These are phyloP conservation scores for Galeopterus variegatus DNA, from an alignment of 2,113 vertebrate species.

Conservation along the genomic window DNA sequence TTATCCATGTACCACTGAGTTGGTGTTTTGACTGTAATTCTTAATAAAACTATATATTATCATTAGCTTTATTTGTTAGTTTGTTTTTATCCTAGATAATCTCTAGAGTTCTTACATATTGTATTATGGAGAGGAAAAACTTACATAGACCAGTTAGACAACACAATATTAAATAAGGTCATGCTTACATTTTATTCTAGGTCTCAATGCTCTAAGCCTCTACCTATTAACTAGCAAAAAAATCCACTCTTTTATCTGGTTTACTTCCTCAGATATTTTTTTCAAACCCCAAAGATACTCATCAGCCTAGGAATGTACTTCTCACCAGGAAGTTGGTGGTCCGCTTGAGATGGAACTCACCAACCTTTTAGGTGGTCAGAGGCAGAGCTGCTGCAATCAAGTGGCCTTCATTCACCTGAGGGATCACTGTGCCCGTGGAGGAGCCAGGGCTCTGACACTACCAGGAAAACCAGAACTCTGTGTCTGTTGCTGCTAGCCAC, in stretches of 20 bases:
- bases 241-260: neutral
- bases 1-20: neutral
- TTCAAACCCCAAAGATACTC: neutral
- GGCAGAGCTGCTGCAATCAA: neutral
- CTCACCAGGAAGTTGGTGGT: neutral
- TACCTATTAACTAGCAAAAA: neutral
- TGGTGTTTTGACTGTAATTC: constrained; percentile 9
- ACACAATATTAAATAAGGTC: neutral
- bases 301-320: neutral
- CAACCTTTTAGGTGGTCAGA: neutral
- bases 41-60: neutral
- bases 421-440: neutral
- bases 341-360: neutral
- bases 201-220: neutral
- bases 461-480: neutral
- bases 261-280: neutral
- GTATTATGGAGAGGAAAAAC: neutral
- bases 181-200: neutral
- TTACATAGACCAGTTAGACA: neutral
- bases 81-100: neutral
- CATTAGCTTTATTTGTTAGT: neutral
- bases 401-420: neutral
- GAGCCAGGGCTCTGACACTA: neutral
- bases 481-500: neutral
- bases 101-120: neutral